A percentile compares a stretch with the other conserved stretches of the same genome.
These are phyloP conservation scores for Pipa parva DNA, from an alignment of 2,113 vertebrate genomes.

Conservation along the genomic window DNA sequence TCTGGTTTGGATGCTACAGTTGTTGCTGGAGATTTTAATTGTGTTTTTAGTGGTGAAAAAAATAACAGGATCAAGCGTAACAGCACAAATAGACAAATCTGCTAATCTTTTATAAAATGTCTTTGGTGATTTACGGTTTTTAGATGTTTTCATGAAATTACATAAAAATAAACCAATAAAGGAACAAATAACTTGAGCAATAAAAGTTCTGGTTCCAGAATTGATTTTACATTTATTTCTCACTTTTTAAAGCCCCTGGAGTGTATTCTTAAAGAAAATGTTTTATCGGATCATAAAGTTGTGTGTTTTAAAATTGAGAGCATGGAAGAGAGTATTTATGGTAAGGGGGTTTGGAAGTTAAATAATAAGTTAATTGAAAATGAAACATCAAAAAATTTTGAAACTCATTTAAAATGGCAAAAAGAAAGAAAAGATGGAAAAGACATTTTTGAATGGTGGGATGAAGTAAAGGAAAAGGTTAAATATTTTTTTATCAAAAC, in stretches of 20 bases:
- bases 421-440: not conserved
- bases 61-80: too few species aligned
- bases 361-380: not conserved
- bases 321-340: too few species aligned
- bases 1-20: not conserved
- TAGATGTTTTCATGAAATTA: not conserved
- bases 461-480: not conserved
- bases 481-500: too few species aligned
- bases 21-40: not conserved
- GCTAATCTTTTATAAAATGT: not conserved
- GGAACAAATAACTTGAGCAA: not conserved
- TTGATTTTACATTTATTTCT: too few species aligned
- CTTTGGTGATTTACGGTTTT: not conserved
- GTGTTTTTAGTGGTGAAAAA: not conserved
- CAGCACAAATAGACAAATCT: too few species aligned
- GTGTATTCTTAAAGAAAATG: too few species aligned
- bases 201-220: too few species aligned
- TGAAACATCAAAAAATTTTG: not conserved
- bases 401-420: not conserved
- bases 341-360: not conserved
- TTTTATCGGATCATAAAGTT: too few species aligned
- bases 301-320: too few species aligned
- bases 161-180: not conserved
- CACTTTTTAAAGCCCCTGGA: too few species aligned
- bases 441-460: not conserved